Evolutionary conservation across 2,797 vertebrate genomes (phyloP).

Genomic region (Antrozous pallidus): DNA sequence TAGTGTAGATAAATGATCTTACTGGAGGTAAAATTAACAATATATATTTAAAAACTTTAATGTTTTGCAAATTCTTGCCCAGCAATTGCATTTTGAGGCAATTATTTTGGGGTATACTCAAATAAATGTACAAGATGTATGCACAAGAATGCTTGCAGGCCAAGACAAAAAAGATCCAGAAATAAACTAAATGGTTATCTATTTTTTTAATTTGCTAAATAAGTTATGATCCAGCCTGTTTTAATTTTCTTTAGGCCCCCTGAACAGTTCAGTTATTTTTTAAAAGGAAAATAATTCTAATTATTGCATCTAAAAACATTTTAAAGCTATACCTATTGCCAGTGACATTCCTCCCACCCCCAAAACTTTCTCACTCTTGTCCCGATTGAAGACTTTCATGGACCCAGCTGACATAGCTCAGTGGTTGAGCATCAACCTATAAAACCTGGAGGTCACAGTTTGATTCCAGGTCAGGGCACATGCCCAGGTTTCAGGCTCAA

Average conservation of each 20-base stretch:
- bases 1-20: not conserved
- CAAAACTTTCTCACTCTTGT: not conserved
- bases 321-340: not conserved
- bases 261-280: not conserved
- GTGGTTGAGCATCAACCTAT: too few relatives aligned
- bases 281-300: not conserved
- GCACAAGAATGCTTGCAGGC: not conserved
- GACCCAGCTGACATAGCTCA: too few relatives aligned
- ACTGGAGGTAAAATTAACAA: not conserved
- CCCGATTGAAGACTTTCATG: not conserved
- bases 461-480: too few relatives aligned
- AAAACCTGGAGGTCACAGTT: too few relatives aligned
- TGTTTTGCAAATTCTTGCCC: not conserved
- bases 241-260: not conserved
- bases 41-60: not conserved
- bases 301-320: not conserved
- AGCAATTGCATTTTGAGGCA: slow-evolving; percentile 3
- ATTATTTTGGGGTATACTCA: not conserved
- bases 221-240: not conserved
- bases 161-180: not conserved
- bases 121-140: not conserved
- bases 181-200: not conserved
- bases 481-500: too few relatives aligned
- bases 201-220: not conserved
- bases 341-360: not conserved